Conservation (phyloP, 2,113 vertebrate species). For the Cnemophilus loriae region DNA sequence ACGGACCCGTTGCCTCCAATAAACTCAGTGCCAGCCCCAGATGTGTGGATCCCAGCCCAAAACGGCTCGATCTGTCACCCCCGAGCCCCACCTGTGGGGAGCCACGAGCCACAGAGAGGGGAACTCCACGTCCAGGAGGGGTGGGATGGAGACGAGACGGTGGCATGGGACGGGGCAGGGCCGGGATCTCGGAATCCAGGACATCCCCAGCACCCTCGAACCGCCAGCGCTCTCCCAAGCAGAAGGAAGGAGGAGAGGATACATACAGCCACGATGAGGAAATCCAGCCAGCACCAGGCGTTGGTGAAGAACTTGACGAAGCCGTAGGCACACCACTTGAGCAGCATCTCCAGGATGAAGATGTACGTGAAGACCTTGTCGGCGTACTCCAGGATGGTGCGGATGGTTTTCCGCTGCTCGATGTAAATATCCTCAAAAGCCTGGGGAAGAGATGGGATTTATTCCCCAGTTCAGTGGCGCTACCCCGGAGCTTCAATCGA, state of each 20-base stretch:
- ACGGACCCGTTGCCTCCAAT: too few species aligned
- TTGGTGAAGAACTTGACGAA: constrained; percentile 99
- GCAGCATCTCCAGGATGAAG: constrained; percentile 98
- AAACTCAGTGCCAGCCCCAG: too few species aligned
- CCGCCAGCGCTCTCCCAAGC: background rate
- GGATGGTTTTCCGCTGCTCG: constrained; percentile 92
- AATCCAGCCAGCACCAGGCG: constrained; percentile 97
- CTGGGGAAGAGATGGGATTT: constrained; percentile 57
- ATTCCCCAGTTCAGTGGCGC: fast-evolving
- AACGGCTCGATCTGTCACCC: too few species aligned
- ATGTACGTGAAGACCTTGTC: constrained; percentile 99
- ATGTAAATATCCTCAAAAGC: constrained; percentile 99
- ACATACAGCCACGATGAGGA: constrained; percentile 95
- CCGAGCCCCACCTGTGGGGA: too few species aligned
- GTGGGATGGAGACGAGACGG: too few species aligned
- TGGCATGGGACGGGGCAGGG: too few species aligned
- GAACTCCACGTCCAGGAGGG: too few species aligned
- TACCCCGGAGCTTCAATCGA: background rate
- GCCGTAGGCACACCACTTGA: constrained; percentile 97
- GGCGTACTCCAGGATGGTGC: constrained; percentile 90
- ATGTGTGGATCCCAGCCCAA: too few species aligned
- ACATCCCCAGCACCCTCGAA: too few species aligned
- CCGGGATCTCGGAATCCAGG: too few species aligned
- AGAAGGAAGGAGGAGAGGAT: constrained; percentile 49
- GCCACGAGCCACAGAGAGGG: too few species aligned